These are phyloP conservation scores for Melipona quadrifasciata DNA, from an alignment of 1,140 invertebrate genomes.

Conservation along the genomic window DNA sequence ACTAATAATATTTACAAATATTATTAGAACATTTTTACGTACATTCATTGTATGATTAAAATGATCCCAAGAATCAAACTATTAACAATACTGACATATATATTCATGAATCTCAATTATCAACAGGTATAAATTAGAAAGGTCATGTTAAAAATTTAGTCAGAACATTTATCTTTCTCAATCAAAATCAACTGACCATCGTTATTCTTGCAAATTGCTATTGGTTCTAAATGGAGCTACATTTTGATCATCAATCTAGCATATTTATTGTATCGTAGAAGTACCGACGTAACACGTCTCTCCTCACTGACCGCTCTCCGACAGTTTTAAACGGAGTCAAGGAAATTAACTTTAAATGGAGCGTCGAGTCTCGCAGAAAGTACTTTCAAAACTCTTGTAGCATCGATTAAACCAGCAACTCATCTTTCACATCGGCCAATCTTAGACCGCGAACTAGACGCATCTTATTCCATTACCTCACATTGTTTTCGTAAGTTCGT, in stretches of 20 bases:
- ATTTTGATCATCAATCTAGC: background rate
- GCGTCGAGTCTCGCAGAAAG: conserved; percentile 13
- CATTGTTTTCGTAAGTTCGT: conserved; percentile 12
- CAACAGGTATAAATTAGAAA: background rate
- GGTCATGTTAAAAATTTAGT: background rate
- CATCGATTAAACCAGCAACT: conserved; percentile 39
- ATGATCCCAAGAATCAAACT: background rate
- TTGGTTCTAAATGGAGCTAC: background rate
- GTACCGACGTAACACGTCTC: background rate
- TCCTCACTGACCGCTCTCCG: background rate
- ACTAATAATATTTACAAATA: too few relatives aligned
- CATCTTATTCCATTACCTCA: conserved; percentile 26
- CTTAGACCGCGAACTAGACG: conserved; percentile 4
- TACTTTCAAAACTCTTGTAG: conserved; percentile 33
- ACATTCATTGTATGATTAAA: too few relatives aligned
- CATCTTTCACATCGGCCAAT: conserved; percentile 16
- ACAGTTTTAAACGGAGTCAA: conserved; percentile 21
- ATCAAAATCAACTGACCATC: background rate
- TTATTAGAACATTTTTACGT: too few relatives aligned
- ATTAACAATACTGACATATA: background rate
- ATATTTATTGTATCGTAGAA: background rate
- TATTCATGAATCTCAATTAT: background rate
- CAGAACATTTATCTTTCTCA: background rate
- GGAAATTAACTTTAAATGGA: conserved; percentile 31
- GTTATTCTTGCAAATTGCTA: background rate